Conservation (phyloP, 2,113 vertebrate genomes). For the Nothobranchius kuhntae region DNA sequence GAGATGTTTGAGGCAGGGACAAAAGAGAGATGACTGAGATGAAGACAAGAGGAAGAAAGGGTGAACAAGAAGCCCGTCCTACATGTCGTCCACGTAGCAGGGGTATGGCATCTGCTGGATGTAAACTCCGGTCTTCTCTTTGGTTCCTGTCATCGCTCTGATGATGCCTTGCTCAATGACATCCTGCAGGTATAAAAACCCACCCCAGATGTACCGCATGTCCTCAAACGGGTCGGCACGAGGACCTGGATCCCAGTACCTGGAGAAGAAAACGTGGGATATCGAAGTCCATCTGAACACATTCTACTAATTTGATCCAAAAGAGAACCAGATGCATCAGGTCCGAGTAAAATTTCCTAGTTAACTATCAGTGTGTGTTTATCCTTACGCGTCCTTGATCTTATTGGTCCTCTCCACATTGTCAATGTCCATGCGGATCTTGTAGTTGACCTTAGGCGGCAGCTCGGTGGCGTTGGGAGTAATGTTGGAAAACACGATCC, state of each 20-base stretch:
- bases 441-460: conserved; percentile 89
- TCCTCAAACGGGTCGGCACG: conserved; percentile 98
- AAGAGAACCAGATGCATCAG: too few relatives aligned
- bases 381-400: conserved; percentile 92
- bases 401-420: conserved; percentile 98
- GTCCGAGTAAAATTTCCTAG: too few relatives aligned
- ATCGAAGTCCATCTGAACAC: background rate
- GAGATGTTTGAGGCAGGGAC: background rate
- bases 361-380: background rate
- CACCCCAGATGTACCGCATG: conserved; percentile 96
- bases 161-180: conserved; percentile 93
- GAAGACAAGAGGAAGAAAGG: background rate
- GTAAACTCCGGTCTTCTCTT: conserved; percentile 92
- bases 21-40: background rate
- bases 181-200: conserved; percentile 94
- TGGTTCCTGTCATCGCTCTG: conserved; percentile 85
- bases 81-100: conserved; percentile 98
- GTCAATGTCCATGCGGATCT: conserved; percentile 99
- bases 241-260: conserved; percentile 98
- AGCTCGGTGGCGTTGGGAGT: conserved; percentile 79
- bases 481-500: conserved; percentile 88
- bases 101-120: conserved; percentile 99
- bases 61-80: conserved; percentile 28
- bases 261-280: conserved; percentile 41
- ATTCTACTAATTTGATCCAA: too few relatives aligned